phyloP scores from a whole-genome alignment of 37 sponge, comb jelly and placozoan species.

The Chondrosia reniformis region DNA sequence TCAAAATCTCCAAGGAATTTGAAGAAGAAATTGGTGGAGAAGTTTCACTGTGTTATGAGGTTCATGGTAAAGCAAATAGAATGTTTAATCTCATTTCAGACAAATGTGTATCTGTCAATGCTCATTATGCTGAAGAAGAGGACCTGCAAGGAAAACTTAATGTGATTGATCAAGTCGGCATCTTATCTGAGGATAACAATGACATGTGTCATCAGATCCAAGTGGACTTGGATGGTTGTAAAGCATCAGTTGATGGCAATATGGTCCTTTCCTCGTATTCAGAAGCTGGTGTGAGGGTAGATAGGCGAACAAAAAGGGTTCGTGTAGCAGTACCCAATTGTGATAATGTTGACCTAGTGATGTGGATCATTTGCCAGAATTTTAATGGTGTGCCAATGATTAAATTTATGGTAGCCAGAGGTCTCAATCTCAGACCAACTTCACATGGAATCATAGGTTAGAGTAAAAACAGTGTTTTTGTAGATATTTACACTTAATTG shows the following conservation, averaged over 20 bases:
- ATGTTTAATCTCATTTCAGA: constrained; percentile 18
- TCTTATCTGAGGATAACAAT: constrained; percentile 28
- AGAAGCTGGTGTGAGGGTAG: constrained; percentile 14
- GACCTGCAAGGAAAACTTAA: constrained; percentile 20
- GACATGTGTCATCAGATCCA: constrained; percentile 27
- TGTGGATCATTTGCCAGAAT: constrained; percentile 61
- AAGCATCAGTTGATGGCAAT: constrained; percentile 19
- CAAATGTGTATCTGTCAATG: constrained; percentile 11
- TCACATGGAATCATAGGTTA: constrained; percentile 80
- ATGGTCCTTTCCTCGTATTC: background rate
- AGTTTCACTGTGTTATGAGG: constrained; percentile 7
- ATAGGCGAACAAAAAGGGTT: constrained; percentile 11
- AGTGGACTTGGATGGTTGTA: constrained; percentile 48
- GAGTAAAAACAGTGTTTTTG: background rate
- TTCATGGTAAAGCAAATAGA: background rate
- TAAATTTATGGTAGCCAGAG: constrained; percentile 49
- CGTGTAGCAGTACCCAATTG: constrained; percentile 71
- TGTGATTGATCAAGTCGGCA: constrained; percentile 45
- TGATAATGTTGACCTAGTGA: constrained; percentile 46
- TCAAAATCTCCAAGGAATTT: background rate
- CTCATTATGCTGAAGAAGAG: background rate
- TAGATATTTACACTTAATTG: background rate
- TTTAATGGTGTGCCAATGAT: constrained; percentile 35
- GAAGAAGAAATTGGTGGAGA: background rate
- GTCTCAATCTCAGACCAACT: constrained; percentile 51